Evolutionary conservation across 2,113 vertebrate species (phyloP), one percentile per base, ranked within the genome.

Genomic region (Pedetes capensis): DNA sequence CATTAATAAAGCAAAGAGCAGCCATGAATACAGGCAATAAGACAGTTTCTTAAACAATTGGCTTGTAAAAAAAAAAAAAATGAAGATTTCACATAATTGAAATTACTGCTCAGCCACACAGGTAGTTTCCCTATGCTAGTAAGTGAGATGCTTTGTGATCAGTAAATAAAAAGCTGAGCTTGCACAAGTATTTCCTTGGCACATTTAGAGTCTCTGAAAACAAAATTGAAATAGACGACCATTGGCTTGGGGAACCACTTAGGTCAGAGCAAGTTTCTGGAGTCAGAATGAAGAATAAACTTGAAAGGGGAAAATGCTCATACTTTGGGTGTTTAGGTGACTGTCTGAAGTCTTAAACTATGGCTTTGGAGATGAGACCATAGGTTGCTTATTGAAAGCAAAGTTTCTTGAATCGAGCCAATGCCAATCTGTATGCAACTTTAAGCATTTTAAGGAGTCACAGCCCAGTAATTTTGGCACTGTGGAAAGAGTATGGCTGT

Each of bases 391-490:
- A 34, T n/a, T 71, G 72, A 44, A 85, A 81, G 32, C 88, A 64
- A 53, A 87, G 20, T 55, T 93, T 86, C 87, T 75, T 94, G 42
- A 49, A 23, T 47, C 27, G 76, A 42, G 66, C 63, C 76, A 72
- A 37, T 96, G 79, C 64, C 92, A 91, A 51, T 37, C 42, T 68
- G 18, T 89, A 85, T 88, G 87, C 84, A 55, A 86, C n/a, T 90
- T 91, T 12, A 88, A 72, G 59, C 9, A 91, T 37, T 18, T 53
- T 81, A 57, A 69, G 64, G 59, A 86, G 74, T 5, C 94, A 89
- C 89, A 89, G 76, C 84, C 83, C 82, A 84, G 3, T 75, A 76
- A 89, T 75, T 92, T 93, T 97, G 97, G 97, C 95, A 97, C 96
- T 85, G 16, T 49, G 79, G 69, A 64, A 92, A 90, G 66, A 79